Evolutionary conservation across 2,888 invertebrate genomes (phyloP).

Genomic region (Nycteola revayana): DNA sequence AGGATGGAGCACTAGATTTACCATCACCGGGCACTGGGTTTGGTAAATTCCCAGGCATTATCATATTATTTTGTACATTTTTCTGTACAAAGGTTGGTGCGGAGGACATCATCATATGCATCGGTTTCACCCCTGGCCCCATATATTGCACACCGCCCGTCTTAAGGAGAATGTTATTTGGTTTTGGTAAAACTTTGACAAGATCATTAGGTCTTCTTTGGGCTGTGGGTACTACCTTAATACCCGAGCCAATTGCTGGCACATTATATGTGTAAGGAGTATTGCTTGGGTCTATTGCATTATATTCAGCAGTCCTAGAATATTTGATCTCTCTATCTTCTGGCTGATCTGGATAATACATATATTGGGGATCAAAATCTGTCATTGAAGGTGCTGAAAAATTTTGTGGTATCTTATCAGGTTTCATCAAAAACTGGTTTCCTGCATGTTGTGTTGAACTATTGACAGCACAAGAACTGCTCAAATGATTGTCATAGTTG

Average conservation of each 20-base stretch:
- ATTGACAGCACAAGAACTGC: conserved; percentile 32
- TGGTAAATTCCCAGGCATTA: conserved; percentile 60
- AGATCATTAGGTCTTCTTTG: conserved; percentile 52
- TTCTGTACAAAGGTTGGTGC: conserved; percentile 70
- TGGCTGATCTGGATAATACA: conserved; percentile 59
- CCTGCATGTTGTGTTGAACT: conserved; percentile 44
- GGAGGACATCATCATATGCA: conserved; percentile 63
- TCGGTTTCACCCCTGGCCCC: conserved; percentile 53
- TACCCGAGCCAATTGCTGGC: conserved; percentile 41
- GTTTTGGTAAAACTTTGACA: conserved; percentile 63
- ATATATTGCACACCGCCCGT: conserved; percentile 63
- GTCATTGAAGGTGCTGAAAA: conserved; percentile 44
- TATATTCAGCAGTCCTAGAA: conserved; percentile 70
- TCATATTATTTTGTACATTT: conserved; percentile 69
- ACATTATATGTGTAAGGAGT: conserved; percentile 40
- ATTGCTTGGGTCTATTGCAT: conserved; percentile 49
- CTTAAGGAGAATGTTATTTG: conserved; percentile 67
- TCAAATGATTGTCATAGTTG: conserved; percentile 50
- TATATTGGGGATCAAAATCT: conserved; percentile 61
- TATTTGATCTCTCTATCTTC: conserved; percentile 72
- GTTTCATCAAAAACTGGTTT: conserved; percentile 51
- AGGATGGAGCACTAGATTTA: conserved; percentile 46
- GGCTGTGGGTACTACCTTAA: conserved; percentile 43
- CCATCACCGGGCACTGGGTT: conserved; percentile 50
- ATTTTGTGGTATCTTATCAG: conserved; percentile 60